Conservation (phyloP, 2,888 invertebrate species). For the Eulithis prunata region DNA sequence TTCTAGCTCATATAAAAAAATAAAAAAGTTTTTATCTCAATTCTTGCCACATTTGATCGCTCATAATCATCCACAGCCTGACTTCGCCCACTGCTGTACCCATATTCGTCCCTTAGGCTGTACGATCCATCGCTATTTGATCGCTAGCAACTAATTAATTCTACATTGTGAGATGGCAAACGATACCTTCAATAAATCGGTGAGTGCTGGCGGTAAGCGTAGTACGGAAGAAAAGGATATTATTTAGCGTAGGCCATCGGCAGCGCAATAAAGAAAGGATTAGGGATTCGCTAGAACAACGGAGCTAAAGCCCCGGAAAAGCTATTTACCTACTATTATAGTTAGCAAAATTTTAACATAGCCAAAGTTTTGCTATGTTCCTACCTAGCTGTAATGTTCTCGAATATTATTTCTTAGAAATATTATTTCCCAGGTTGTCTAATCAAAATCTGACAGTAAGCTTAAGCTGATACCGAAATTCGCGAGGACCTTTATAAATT, state of each 20-base stretch:
- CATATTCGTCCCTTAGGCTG: too few species aligned
- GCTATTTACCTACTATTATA: too few species aligned
- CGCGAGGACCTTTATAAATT: constrained; percentile 4
- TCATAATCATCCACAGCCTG: too few species aligned
- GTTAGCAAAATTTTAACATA: too few species aligned
- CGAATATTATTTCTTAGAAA: too few species aligned
- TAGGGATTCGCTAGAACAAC: neutral
- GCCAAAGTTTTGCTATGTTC: too few species aligned
- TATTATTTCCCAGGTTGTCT: neutral
- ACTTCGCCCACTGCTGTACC: too few species aligned
- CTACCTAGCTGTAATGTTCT: too few species aligned
- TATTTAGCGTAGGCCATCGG: constrained; percentile 52
- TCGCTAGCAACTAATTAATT: constrained; percentile 4
- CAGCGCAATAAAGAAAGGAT: constrained; percentile 31
- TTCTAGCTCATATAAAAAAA: too few species aligned
- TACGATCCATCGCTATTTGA: too few species aligned
- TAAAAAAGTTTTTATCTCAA: neutral
- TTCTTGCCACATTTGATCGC: too few species aligned
- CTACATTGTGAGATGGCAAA: constrained; percentile 21
- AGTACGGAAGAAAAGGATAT: constrained; percentile 59
- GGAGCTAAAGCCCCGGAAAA: constrained; percentile 1
- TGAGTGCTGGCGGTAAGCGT: constrained; percentile 47
- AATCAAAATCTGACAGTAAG: neutral
- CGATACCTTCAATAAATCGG: constrained; percentile 49
- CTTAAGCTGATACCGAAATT: constrained; percentile 26